phyloP scores from a whole-genome alignment of 1,140 invertebrate species.

The Oncopodura yosiiana region DNA sequence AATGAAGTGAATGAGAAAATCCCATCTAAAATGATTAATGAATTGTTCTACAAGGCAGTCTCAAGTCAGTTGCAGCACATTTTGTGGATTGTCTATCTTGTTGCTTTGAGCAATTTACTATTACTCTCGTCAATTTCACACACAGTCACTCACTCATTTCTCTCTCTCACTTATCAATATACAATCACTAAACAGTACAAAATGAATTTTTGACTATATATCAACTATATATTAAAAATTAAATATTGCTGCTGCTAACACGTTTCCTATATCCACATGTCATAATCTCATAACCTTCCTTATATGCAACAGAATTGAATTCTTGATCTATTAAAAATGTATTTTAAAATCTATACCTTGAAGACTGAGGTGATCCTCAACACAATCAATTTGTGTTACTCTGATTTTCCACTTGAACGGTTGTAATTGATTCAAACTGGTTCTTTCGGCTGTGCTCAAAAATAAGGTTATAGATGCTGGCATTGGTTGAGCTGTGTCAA shows the following conservation, averaged over 20 bases:
- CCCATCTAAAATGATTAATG: conserved; percentile 13
- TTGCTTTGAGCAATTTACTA: neutral
- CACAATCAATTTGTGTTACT: conserved; percentile 35
- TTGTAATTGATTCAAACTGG: conserved; percentile 11
- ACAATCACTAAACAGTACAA: no score
- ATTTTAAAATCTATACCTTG: neutral
- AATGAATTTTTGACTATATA: neutral
- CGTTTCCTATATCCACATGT: neutral
- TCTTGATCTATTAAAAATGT: neutral
- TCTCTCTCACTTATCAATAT: no score
- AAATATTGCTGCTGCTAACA: neutral
- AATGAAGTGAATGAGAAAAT: conserved; percentile 15
- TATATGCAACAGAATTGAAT: neutral
- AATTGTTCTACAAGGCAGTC: no score
- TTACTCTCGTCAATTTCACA: no score
- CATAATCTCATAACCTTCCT: neutral
- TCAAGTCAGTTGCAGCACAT: conserved; percentile 6
- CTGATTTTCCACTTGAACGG: conserved; percentile 35
- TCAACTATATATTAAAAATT: neutral
- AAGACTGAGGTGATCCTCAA: conserved; percentile 11
- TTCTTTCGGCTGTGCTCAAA: conserved; percentile 34
- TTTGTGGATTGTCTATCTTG: conserved; percentile 8
- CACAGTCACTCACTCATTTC: no score
- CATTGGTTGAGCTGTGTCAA: conserved; percentile 22
- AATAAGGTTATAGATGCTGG: conserved; percentile 33